phyloP scores from a whole-genome alignment of 2,888 invertebrate genomes.

The Cecidostiba fungosa region DNA sequence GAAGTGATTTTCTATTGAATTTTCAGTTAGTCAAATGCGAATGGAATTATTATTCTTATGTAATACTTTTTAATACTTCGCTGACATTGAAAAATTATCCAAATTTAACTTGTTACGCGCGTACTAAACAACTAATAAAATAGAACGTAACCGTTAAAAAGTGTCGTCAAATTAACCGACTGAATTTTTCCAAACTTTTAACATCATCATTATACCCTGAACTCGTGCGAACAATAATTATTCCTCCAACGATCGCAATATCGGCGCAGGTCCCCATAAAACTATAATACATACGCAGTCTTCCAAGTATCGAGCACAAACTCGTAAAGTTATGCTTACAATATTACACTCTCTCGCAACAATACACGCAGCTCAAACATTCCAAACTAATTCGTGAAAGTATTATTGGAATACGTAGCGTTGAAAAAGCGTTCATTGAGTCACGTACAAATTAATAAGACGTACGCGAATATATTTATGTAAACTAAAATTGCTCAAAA shows the following conservation, averaged over 20 bases:
- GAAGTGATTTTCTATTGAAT: not conserved
- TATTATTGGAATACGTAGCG: not conserved
- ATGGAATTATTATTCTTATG: too few species aligned
- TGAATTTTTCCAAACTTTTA: not conserved
- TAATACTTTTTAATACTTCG: too few species aligned
- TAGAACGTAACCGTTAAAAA: too few species aligned
- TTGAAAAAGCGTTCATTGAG: not conserved
- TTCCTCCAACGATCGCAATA: too few species aligned
- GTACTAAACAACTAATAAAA: too few species aligned
- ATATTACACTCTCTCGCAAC: not conserved
- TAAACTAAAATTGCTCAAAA: not conserved
- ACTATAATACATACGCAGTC: not conserved
- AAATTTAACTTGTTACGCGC: too few species aligned
- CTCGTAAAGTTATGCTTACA: not conserved
- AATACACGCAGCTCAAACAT: not conserved
- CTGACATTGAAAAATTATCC: too few species aligned
- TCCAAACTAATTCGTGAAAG: slow-evolving; percentile 2
- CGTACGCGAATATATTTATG: not conserved
- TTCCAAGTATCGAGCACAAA: not conserved
- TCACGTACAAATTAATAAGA: too few species aligned
- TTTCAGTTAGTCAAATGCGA: not conserved
- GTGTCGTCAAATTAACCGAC: not conserved
- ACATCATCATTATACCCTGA: not conserved
- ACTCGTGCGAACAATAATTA: too few species aligned
- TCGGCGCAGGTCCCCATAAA: not conserved